Base-by-base conservation (phyloP, 2,888 invertebrate species). In the Chymomyza caudatula region DNA sequence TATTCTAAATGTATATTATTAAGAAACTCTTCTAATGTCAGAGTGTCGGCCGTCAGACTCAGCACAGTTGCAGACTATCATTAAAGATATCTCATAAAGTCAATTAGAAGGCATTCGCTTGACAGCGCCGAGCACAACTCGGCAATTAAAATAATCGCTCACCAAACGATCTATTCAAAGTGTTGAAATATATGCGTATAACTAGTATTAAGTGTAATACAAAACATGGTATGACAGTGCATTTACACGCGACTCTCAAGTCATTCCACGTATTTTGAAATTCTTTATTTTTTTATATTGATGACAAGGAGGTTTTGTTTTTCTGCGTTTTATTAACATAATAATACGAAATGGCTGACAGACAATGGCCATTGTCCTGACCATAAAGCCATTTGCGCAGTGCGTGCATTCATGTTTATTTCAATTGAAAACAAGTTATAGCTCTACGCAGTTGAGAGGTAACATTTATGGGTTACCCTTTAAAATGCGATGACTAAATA, bases 1-100 rank as follows among this genome's bases (percentile, higher is more conserved):
- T 85, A 81, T 37, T 68, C 73, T 65, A 65, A 70, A 67, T 64
- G 49, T 17, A 56, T 63, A 64, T 86, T 73, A 78, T 86, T 86
- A 13, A 51, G 11, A 51, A 76, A 71, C 59, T 63, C 29, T 65
- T 56, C 56, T 47, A 60, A 60, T 43, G 15, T 5, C 53, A 3
- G 25, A 25, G 11, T 51, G 51, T 19, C 51, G 19, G 11, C 19
- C 52, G 44, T 8, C 58, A 53, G 59, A 56, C 60, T 13, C 13
- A 6, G 13, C 53, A 55, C 61, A 68, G 51, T 51, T 5, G 60
- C 67, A 37, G 60, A n/a, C 29, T 19, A 54, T 67, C 56, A 43
- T 20, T 37, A 47, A 15, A 17, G 15, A 15, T 25, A 37, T 37
- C 29, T 47, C 15, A 61, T 63, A 71, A 68, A 67, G 60, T 64